These are phyloP conservation scores for Polyergus mexicanus DNA, from an alignment of 1,140 invertebrate genomes.

Conservation along the genomic window DNA sequence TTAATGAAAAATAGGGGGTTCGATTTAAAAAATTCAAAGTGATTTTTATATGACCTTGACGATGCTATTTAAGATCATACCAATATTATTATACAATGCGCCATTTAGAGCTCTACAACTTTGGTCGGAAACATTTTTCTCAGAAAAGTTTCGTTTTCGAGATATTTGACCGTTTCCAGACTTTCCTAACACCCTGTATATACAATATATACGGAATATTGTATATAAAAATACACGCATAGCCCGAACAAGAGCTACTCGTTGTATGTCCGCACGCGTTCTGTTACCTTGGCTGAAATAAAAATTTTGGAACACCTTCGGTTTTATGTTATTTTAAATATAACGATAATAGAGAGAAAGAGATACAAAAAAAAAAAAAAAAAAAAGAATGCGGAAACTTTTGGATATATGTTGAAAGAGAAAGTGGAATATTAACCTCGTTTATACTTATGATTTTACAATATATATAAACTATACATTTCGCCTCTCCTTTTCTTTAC, in stretches of 20 bases:
- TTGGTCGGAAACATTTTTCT: no score
- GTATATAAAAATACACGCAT: constrained; percentile 17
- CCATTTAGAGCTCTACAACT: no score
- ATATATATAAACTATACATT: background rate
- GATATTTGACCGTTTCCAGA: no score
- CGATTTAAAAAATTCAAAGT: no score
- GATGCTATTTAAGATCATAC: no score
- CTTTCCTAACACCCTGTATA: no score
- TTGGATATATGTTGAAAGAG: background rate
- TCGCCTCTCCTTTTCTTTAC: no score
- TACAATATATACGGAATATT: background rate
- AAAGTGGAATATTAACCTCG: background rate
- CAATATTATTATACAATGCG: no score
- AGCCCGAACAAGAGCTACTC: constrained; percentile 16
- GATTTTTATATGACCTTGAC: no score
- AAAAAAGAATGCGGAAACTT: constrained; percentile 6
- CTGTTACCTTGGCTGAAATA: background rate
- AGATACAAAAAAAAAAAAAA: constrained; percentile 1
- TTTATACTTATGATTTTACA: background rate
- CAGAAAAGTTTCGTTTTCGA: no score
- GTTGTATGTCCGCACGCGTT: background rate
- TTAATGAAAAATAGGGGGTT: no score
- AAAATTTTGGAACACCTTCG: constrained; percentile 6
- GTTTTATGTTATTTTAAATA: constrained; percentile 35
- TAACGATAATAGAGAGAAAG: constrained; percentile 9